Evolutionary conservation across 2,888 invertebrate genomes (phyloP), one percentile per base, ranked within the genome.

Genomic region (Nomada fabriciana): DNA sequence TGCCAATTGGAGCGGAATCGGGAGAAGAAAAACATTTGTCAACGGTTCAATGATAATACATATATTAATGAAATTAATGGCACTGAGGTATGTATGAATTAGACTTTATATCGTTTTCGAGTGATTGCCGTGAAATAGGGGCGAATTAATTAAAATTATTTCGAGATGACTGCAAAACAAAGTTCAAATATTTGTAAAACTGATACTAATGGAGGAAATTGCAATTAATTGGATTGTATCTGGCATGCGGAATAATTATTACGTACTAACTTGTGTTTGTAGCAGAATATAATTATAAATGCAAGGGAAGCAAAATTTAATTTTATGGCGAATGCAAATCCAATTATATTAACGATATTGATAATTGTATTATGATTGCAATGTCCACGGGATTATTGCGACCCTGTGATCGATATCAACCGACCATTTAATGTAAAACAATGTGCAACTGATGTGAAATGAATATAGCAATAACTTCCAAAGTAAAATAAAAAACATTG

Each of bases 1-100:
- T 71, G 42, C 13, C n/a, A 25, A 71, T 68, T 67, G 25, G 4
- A 42, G 18, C 43, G 11, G 61, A 52, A 71, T 61, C 20, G 2
- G 1, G 7, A 10, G 13, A 36, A 36, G 23, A 47, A 7, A 9
- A n/a, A 11, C 36, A 36, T 70, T 60, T 18, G 20, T 4, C 59
- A 50, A n/a, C 11, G 36, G 23, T 23, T 2, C 23, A 23, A 42
- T 42, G 42, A 53, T 20, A 13, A 36, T 53, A 23, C 42, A 36
- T 36, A 23, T 53, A 36, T 36, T 53, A 23, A 61, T 70, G 29
- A 3, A 50, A 70, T 59, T 47, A 50, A 25, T 36, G 20, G 20
- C 15, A 67, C 15, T 20, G 11, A 36, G 36, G 15, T 10, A 36
- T 36, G 11, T 36, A 36, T 23, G 20, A 15, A 52, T 29, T 36